phyloP scores from a whole-genome alignment of 35 echinoderm and acorn worm species.

The Nesometra sesokonis region DNA sequence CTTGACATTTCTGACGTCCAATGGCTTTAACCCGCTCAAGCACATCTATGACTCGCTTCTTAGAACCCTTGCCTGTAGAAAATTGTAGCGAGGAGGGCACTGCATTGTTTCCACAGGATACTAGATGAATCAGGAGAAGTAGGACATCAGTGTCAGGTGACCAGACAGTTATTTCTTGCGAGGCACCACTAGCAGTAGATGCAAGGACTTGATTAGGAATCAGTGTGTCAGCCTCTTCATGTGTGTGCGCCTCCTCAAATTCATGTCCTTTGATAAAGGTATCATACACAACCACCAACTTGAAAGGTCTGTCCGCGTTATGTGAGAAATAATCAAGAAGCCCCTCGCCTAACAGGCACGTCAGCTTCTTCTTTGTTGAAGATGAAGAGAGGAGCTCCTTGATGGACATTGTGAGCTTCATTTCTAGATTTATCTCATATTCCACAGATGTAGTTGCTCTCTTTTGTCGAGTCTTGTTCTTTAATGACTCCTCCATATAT shows the following conservation, averaged over 20 bases:
- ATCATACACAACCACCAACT: constrained; percentile 15
- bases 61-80: too few relatives aligned
- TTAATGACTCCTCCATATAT: constrained; percentile 3
- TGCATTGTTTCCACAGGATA: too few relatives aligned
- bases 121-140: constrained; percentile 5
- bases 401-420: constrained; percentile 18
- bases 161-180: constrained; percentile 28
- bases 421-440: constrained; percentile 30
- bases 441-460: constrained; percentile 15
- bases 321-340: constrained; percentile 24
- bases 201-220: constrained; percentile 34
- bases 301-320: constrained; percentile 1
- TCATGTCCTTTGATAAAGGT: constrained; percentile 33
- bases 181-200: constrained; percentile 16
- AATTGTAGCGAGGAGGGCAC: too few relatives aligned
- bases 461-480: constrained; percentile 32
- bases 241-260: not conserved
- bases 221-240: constrained; percentile 28
- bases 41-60: too few relatives aligned
- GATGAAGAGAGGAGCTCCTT: constrained; percentile 21
- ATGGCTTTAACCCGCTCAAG: too few relatives aligned
- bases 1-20: too few relatives aligned
- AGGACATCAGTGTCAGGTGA: constrained; percentile 30
- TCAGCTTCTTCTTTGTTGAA: constrained; percentile 32
- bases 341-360: constrained; percentile 13